Base-by-base conservation (phyloP, 1,140 invertebrate genomes). In the Archivesica marissinica region DNA sequence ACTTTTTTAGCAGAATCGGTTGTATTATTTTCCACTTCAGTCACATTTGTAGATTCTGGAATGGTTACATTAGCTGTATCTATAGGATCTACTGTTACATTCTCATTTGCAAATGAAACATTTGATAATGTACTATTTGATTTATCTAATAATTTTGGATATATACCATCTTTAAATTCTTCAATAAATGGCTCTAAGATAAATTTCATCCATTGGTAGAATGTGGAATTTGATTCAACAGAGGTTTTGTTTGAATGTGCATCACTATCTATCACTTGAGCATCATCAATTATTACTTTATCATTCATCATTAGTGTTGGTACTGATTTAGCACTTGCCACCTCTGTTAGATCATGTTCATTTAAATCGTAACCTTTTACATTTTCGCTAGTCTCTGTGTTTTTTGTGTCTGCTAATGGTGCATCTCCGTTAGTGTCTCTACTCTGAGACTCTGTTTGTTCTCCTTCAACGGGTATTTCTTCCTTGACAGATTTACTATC, bases 1-100 rank as follows among this genome's bases (percentile, higher is more conserved):
- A 81, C 87, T 74, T 91, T 92, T 86, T 90, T 92, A 11, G 54
- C 61, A 28, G 75, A n/a, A 7, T 88, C 89, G n/a, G 91, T 88
- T 41, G 70, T 59, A 81, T 89, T 91, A 44, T 76, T 81, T 66
- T 38, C 38, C 15, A 20, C n/a, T 25, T 52, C 68, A 47, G 68
- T 72, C 2, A 50, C 15, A 33, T 72, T 68, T 70, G n/a, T 20
- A 25, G 35, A 13, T 56, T 81, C 78, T 23, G 75, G 50, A 30
- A 88, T 82, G 13, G 87, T 89, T 74, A 86, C 88, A 61, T 88
- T 87, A 15, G 79, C 75, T 79, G 54, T 70, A n/a, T 79, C 86
- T 39, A 35, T 50, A n/a, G n/a, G n/a, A 35, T 79, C 80, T 28
- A 61, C 41, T 66, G 77, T 66, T 23, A 44, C 17, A 61, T 66